These are phyloP conservation scores for Ambastaia sidthimunki DNA, from an alignment of 2,797 vertebrate genomes.

Conservation along the genomic window DNA sequence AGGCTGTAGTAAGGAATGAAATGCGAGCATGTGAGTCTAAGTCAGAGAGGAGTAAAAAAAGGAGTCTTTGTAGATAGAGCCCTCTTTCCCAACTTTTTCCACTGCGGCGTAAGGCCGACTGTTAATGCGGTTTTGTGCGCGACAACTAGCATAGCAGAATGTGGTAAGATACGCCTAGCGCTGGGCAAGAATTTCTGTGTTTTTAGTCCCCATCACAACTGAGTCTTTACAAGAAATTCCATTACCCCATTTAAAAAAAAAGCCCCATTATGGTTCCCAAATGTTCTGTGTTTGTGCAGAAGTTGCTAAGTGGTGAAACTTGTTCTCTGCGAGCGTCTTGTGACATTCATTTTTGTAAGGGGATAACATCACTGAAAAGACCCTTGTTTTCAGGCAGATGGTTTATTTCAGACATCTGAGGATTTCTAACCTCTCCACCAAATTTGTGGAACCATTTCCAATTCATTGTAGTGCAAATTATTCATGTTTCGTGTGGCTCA, in stretches of 20 bases:
- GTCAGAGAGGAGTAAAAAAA: slow-evolving; percentile 52
- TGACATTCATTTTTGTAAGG: slow-evolving; percentile 48
- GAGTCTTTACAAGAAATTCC: slow-evolving; percentile 49
- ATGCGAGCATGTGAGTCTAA: slow-evolving; percentile 51
- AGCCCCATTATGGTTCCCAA: slow-evolving; percentile 32
- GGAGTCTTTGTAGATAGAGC: slow-evolving; percentile 59
- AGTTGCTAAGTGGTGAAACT: slow-evolving; percentile 39
- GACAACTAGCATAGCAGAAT: slow-evolving; percentile 53
- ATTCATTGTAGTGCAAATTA: slow-evolving; percentile 1
- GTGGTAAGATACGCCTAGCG: slow-evolving; percentile 53
- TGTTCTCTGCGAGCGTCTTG: slow-evolving; percentile 53
- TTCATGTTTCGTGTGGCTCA: slow-evolving; percentile 13
- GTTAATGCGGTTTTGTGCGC: slow-evolving; percentile 58
- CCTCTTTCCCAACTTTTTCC: slow-evolving; percentile 49
- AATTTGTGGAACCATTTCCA: not conserved
- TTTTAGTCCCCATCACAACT: slow-evolving; percentile 53
- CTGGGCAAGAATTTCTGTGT: slow-evolving; percentile 58
- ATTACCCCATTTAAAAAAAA: slow-evolving; percentile 51
- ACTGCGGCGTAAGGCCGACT: slow-evolving; percentile 42
- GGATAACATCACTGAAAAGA: slow-evolving; percentile 50
- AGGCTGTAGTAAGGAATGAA: slow-evolving; percentile 46
- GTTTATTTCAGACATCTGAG: slow-evolving; percentile 44
- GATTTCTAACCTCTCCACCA: slow-evolving; percentile 8
- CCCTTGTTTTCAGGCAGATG: slow-evolving; percentile 66
- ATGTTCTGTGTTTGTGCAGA: slow-evolving; percentile 31